A percentile compares a stretch with the other conserved stretches of the same genome.
Conservation (phyloP, 2,113 vertebrate species). For the Acrocephalus arundinaceus region DNA sequence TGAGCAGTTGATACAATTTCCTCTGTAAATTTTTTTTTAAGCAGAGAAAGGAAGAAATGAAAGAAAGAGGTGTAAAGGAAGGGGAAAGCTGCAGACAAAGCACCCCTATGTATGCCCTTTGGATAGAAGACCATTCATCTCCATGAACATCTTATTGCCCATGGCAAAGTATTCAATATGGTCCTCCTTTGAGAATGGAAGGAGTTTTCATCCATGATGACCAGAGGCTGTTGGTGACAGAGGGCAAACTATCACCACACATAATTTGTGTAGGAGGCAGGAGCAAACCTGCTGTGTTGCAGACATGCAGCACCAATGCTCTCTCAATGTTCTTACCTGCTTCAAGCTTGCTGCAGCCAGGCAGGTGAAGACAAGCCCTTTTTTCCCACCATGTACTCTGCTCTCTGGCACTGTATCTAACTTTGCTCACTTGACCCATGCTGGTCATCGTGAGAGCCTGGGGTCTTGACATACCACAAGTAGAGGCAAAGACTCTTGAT, state of each 20-base stretch:
- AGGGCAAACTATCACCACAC: rapidly evolving
- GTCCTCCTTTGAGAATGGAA: neutral
- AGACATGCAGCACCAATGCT: neutral
- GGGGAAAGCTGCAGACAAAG: neutral
- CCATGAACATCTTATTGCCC: neutral
- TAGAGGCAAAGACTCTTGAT: neutral
- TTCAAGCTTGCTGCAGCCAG: neutral
- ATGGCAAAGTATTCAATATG: neutral
- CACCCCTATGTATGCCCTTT: rapidly evolving
- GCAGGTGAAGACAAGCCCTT: neutral
- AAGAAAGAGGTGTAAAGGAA: neutral
- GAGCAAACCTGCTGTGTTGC: neutral
- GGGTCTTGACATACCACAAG: neutral
- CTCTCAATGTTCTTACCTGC: neutral
- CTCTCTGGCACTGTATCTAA: neutral
- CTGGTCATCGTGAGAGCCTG: neutral
- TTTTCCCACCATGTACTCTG: neutral
- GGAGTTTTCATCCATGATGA: neutral
- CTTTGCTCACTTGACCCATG: neutral
- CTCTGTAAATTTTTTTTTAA: neutral
- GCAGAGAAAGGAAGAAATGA: neutral
- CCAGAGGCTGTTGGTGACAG: neutral
- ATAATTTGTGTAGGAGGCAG: neutral
- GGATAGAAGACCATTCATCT: neutral
- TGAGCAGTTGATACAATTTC: neutral